Conservation (phyloP, 2,113 vertebrate species). For the Sprattus sprattus region DNA sequence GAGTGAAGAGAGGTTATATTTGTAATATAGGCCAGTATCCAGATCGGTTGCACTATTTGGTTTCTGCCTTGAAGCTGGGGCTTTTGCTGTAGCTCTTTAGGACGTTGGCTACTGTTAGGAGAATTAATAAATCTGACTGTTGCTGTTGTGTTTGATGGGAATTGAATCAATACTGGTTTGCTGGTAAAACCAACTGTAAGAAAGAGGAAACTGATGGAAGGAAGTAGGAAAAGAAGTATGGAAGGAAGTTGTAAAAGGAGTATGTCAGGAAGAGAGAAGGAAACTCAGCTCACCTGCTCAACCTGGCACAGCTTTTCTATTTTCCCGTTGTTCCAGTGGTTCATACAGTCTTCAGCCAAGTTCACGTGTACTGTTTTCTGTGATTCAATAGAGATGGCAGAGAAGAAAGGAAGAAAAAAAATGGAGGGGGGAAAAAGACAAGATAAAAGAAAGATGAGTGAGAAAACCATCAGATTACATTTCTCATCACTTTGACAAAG, state of each 20-base stretch:
- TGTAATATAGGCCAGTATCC: background rate
- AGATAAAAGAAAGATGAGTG: background rate
- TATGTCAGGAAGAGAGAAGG: no score
- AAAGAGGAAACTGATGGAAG: background rate
- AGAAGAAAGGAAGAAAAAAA: background rate
- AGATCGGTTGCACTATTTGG: background rate
- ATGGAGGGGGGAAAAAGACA: background rate
- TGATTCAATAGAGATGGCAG: constrained; percentile 43
- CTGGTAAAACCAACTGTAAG: background rate
- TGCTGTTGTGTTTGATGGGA: no score
- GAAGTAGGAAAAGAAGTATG: background rate
- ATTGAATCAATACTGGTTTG: no score
- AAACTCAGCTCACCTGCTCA: constrained; percentile 83
- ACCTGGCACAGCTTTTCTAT: constrained; percentile 95
- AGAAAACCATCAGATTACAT: background rate
- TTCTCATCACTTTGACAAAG: background rate
- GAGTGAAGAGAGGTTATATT: background rate
- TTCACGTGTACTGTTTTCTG: constrained; percentile 92
- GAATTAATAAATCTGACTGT: no score
- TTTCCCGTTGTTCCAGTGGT: constrained; percentile 72
- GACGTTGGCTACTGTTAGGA: background rate
- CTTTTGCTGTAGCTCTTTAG: background rate
- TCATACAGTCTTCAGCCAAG: constrained; percentile 95
- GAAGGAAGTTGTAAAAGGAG: background rate
- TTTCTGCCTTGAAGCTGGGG: background rate